phyloP scores from a whole-genome alignment of 1,140 invertebrate species.

The Drosophila sp. region DNA sequence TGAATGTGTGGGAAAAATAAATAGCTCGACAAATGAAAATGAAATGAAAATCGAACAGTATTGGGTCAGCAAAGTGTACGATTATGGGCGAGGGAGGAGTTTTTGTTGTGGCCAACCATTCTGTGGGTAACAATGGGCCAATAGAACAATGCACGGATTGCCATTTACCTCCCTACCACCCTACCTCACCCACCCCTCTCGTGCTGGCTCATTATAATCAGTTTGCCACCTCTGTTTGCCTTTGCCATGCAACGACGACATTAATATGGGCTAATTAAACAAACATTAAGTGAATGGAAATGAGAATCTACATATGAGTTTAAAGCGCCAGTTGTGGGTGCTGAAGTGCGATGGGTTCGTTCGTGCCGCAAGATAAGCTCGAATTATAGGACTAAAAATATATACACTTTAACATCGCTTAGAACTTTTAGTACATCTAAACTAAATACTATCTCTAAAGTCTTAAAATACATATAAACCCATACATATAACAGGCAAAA shows the following conservation, averaged over 20 bases:
- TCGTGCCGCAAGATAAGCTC: too few relatives aligned
- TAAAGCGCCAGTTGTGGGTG: conserved; percentile 1
- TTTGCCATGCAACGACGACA: conserved; percentile 51
- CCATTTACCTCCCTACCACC: conserved; percentile 13
- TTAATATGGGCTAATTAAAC: conserved; percentile 80
- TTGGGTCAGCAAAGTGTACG: conserved; percentile 36
- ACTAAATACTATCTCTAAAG: too few relatives aligned
- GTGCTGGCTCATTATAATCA: conserved; percentile 43
- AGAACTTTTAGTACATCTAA: too few relatives aligned
- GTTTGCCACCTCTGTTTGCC: conserved; percentile 66
- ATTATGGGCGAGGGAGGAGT: neutral
- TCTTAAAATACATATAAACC: too few relatives aligned
- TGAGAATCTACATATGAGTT: conserved; percentile 11
- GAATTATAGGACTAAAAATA: neutral
- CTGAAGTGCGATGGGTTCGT: neutral
- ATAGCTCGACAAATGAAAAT: conserved; percentile 47
- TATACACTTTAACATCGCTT: neutral
- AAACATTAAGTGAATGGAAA: conserved; percentile 51
- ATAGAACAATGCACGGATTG: conserved; percentile 33
- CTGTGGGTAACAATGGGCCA: conserved; percentile 32
- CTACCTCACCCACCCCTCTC: neutral
- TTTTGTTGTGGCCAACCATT: conserved; percentile 5
- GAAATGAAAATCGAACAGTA: conserved; percentile 39
- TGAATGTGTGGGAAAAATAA: conserved; percentile 40
- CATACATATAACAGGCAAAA: too few relatives aligned